A percentile compares a stretch with the other conserved stretches of the same genome.
Evolutionary conservation across 2,888 invertebrate species (phyloP).

Genomic region (Dasypogon diadema): DNA sequence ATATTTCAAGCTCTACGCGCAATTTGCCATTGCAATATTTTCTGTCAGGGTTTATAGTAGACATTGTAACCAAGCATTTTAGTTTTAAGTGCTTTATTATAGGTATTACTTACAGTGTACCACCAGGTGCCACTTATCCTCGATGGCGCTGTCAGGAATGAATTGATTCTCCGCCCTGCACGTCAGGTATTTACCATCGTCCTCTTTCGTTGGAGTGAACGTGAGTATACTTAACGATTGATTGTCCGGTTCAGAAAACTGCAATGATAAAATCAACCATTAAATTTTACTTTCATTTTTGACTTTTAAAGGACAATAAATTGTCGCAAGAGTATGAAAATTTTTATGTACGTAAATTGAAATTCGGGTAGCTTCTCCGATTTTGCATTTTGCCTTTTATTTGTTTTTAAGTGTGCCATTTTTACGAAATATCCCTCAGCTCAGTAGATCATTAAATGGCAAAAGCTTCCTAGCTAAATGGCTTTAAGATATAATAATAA

Average conservation of each 20-base stretch:
- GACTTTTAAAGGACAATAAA: background rate
- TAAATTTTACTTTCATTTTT: background rate
- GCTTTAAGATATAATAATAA: no score
- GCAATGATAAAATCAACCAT: conserved; percentile 58
- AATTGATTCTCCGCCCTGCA: conserved; percentile 90
- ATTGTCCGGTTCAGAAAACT: conserved; percentile 87
- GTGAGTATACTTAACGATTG: conserved; percentile 86
- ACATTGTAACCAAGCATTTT: conserved; percentile 1
- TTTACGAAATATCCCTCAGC: no score
- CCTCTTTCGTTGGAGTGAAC: conserved; percentile 85
- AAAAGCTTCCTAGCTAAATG: no score
- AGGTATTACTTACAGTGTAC: conserved; percentile 83
- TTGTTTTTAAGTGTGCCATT: no score
- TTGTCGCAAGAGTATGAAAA: no score
- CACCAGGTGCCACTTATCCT: conserved; percentile 88
- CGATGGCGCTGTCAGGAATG: conserved; percentile 84
- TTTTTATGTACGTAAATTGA: no score
- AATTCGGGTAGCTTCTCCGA: no score
- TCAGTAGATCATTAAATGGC: no score
- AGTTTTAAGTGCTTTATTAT: conserved; percentile 29
- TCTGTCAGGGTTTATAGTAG: conserved; percentile 3
- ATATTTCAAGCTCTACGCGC: background rate
- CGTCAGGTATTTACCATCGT: conserved; percentile 89
- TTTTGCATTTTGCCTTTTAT: no score
- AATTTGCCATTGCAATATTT: background rate